Evolutionary conservation across 2,888 invertebrate genomes (phyloP).

Genomic region (Ormyrus thymus): DNA sequence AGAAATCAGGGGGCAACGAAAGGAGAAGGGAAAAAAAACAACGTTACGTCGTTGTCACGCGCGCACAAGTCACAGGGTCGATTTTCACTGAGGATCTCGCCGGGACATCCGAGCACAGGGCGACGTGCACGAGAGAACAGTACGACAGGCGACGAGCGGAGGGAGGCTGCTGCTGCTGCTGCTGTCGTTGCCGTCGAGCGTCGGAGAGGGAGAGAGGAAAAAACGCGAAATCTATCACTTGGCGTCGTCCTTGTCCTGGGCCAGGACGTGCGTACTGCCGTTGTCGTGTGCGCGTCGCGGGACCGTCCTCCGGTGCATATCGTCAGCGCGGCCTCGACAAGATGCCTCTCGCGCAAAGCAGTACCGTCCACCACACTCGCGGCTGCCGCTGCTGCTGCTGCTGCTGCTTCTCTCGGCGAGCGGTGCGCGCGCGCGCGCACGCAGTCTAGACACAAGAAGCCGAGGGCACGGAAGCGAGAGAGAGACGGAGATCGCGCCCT

Average conservation of each 20-base stretch:
- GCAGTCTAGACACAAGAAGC: neutral
- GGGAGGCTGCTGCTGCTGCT: constrained; percentile 22
- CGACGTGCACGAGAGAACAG: too few relatives aligned
- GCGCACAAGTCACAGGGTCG: constrained; percentile 34
- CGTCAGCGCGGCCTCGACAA: constrained; percentile 17
- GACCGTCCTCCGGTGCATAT: constrained; percentile 53
- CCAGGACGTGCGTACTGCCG: too few relatives aligned
- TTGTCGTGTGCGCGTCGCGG: neutral
- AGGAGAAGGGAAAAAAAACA: too few relatives aligned
- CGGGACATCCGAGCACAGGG: too few relatives aligned
- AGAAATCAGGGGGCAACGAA: too few relatives aligned
- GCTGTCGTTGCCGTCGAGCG: constrained; percentile 23
- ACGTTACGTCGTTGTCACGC: neutral
- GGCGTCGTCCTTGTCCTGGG: too few relatives aligned
- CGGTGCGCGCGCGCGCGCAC: constrained; percentile 20
- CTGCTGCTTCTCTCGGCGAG: neutral
- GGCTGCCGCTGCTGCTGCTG: too few relatives aligned
- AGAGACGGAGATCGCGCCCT: constrained; percentile 57
- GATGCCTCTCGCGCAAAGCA: too few relatives aligned
- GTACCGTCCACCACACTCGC: too few relatives aligned
- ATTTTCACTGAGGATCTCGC: neutral
- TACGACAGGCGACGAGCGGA: too few relatives aligned
- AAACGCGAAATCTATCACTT: too few relatives aligned
- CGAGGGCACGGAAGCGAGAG: constrained; percentile 46
- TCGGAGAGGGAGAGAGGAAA: neutral